These are phyloP conservation scores for Holacanthus passer DNA, from an alignment of 2,113 vertebrate species.

Conservation along the genomic window DNA sequence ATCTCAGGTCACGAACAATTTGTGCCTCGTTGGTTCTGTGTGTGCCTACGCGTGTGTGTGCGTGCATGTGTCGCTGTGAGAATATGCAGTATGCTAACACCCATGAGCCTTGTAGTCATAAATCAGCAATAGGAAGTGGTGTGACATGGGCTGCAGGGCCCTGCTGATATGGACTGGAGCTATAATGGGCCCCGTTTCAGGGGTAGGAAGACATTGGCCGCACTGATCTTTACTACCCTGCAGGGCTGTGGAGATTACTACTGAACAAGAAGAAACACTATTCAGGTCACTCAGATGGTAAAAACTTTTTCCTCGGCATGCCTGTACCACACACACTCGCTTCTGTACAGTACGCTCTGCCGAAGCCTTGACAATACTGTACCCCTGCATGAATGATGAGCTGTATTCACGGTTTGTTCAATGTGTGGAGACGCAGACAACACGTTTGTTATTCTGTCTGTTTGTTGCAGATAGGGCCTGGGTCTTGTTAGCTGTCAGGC, in stretches of 20 bases:
- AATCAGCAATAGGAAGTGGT: conserved; percentile 79
- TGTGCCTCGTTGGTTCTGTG: conserved; percentile 63
- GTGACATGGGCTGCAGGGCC: conserved; percentile 84
- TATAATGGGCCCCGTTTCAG: conserved; percentile 86
- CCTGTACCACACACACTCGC: conserved; percentile 45
- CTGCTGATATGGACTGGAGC: conserved; percentile 67
- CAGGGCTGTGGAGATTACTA: conserved; percentile 88
- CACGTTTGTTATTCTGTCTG: conserved; percentile 78
- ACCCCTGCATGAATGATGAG: conserved; percentile 73
- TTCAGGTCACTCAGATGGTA: conserved; percentile 64
- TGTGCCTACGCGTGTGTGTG: conserved; percentile 34
- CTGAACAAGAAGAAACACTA: conserved; percentile 78
- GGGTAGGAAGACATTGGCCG: conserved; percentile 88
- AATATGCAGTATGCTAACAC: conserved; percentile 67
- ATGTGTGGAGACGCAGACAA: conserved; percentile 63
- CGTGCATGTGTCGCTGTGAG: conserved; percentile 46
- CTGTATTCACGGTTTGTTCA: conserved; percentile 70
- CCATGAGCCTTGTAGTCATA: conserved; percentile 64
- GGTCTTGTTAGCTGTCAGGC: conserved; percentile 82
- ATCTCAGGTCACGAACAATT: conserved; percentile 75
- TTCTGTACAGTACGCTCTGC: conserved; percentile 45
- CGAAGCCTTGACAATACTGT: conserved; percentile 58
- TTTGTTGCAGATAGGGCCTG: conserved; percentile 77
- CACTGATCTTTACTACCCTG: conserved; percentile 88
- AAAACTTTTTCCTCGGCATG: conserved; percentile 49